A percentile compares a stretch with the other conserved stretches of the same genome.
phyloP scores from a whole-genome alignment of 2,888 invertebrate species.

The Pteria penguin region DNA sequence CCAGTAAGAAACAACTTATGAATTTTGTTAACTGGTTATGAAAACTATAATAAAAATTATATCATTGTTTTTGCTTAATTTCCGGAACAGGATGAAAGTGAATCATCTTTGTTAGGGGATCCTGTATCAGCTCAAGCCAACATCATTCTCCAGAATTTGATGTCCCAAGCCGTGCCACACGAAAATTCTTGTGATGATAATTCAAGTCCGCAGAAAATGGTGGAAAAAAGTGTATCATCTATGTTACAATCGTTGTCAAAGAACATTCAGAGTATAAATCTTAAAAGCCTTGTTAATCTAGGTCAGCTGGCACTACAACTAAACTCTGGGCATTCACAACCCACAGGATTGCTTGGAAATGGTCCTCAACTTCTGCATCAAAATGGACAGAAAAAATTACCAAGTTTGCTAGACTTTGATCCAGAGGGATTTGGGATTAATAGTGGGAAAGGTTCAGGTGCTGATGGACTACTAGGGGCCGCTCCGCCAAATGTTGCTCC shows the following conservation, averaged over 20 bases:
- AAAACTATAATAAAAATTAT: no score
- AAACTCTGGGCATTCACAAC: background rate
- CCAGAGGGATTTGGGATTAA: background rate
- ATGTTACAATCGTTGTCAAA: conserved; percentile 20
- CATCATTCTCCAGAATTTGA: conserved; percentile 80
- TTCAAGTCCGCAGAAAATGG: background rate
- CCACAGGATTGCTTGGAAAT: background rate
- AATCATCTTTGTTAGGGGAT: conserved; percentile 80
- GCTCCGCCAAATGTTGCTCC: conserved; percentile 4
- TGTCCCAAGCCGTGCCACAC: conserved; percentile 54
- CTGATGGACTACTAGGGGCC: conserved; percentile 20
- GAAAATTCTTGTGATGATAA: background rate
- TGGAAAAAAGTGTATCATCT: background rate
- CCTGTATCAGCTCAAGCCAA: conserved; percentile 75
- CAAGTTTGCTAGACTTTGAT: background rate
- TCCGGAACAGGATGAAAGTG: conserved; percentile 12
- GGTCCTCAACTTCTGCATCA: background rate
- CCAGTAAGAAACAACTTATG: no score
- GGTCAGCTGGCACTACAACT: conserved; percentile 57
- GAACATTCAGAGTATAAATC: conserved; percentile 55
- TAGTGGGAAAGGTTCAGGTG: background rate
- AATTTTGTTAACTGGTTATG: no score
- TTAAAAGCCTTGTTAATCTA: conserved; percentile 64
- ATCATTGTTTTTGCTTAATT: no score
- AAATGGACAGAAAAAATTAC: background rate